Conservation (phyloP, 2,888 invertebrate species). For the Malthinus seriepunctatus region DNA sequence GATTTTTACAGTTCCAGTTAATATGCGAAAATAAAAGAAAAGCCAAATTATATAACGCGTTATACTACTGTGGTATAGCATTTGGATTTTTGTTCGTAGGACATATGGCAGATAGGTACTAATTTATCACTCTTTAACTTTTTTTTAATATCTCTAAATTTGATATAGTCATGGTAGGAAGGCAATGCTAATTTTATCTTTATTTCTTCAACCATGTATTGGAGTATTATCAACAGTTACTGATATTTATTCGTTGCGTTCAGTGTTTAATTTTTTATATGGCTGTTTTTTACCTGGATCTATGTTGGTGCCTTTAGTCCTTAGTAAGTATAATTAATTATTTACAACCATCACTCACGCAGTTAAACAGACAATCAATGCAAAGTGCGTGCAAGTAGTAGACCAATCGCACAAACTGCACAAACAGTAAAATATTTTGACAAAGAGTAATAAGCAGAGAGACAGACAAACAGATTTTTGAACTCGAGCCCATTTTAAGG, state of each 20-base stretch:
- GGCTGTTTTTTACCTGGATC: slow-evolving; percentile 4
- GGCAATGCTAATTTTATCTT: neutral
- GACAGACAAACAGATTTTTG: neutral
- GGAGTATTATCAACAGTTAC: slow-evolving; percentile 3
- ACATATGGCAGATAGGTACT: slow-evolving; percentile 1
- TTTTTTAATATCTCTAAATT: neutral
- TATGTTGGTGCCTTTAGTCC: neutral
- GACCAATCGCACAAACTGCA: too few species aligned
- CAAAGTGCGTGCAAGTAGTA: too few species aligned
- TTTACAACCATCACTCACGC: neutral
- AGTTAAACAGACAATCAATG: too few species aligned
- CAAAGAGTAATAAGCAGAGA: too few species aligned
- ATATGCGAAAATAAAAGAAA: neutral
- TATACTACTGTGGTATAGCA: neutral
- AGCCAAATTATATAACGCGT: neutral
- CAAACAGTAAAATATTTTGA: too few species aligned
- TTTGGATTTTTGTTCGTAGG: neutral
- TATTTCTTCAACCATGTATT: slow-evolving; percentile 1
- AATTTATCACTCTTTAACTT: neutral
- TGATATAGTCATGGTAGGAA: slow-evolving; percentile 7
- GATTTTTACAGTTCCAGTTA: neutral
- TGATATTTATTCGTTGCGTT: neutral
- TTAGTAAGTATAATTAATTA: slow-evolving; percentile 6
- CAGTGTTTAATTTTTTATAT: neutral
- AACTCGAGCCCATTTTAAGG: too few species aligned